These are phyloP conservation scores for Apamea anceps DNA, from an alignment of 2,888 invertebrate genomes.

Conservation along the genomic window DNA sequence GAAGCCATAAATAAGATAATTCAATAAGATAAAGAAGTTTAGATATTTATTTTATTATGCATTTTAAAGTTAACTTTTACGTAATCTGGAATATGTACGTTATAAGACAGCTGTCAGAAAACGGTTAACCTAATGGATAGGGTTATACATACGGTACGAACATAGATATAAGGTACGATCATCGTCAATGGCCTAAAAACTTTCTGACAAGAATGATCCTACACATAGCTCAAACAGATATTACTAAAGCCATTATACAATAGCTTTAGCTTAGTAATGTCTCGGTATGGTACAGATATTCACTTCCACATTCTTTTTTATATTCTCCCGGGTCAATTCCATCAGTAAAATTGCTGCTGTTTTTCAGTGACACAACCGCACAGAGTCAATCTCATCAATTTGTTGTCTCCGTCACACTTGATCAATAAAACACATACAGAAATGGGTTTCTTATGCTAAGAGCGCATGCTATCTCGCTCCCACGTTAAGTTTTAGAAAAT, in stretches of 20 bases:
- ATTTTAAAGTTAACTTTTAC: too few species aligned
- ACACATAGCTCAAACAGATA: background rate
- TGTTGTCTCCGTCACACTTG: conserved; percentile 52
- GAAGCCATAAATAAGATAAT: too few species aligned
- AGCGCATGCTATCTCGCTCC: conserved; percentile 28
- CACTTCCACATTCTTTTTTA: conserved; percentile 12
- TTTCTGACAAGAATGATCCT: background rate
- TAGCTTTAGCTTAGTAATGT: background rate
- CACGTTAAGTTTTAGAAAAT: conserved; percentile 52
- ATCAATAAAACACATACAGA: conserved; percentile 53
- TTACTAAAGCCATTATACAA: background rate
- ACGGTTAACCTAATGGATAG: too few species aligned
- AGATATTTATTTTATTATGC: too few species aligned
- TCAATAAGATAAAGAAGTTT: too few species aligned
- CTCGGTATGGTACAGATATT: background rate
- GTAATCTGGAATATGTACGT: too few species aligned
- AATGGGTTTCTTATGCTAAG: conserved; percentile 59
- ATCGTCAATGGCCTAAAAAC: background rate
- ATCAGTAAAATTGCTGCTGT: conserved; percentile 42
- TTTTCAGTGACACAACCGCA: conserved; percentile 40
- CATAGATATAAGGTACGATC: background rate
- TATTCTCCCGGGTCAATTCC: conserved; percentile 42
- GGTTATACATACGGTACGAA: too few species aligned
- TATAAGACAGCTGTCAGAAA: too few species aligned
- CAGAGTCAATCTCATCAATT: conserved; percentile 58